Percentiles rank a stretch among this genome's conserved stretches.
Conservation (phyloP, 1,140 invertebrate genomes). For the Ips nitidus region DNA sequence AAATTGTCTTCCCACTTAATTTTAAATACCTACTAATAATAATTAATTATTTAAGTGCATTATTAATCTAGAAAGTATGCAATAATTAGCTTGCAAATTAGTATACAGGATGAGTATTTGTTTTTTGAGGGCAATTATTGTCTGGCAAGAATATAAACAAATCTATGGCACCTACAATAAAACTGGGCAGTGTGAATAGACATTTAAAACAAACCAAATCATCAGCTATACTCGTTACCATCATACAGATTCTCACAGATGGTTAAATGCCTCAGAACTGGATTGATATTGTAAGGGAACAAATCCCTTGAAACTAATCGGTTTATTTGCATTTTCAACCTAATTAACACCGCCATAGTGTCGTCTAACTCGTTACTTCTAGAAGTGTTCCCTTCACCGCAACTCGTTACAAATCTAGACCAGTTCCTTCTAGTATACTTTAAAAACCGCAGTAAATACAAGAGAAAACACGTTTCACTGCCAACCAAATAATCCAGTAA, state of each 20-base stretch:
- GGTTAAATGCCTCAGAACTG: constrained; percentile 78
- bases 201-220: background rate
- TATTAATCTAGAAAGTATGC: too few species aligned
- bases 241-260: constrained; percentile 86
- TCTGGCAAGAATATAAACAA: too few species aligned
- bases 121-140: too few species aligned
- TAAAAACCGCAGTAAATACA: constrained; percentile 82
- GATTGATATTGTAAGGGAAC: constrained; percentile 89
- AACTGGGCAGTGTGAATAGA: too few species aligned
- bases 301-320: constrained; percentile 78
- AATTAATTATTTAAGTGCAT: too few species aligned
- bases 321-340: constrained; percentile 77
- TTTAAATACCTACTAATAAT: too few species aligned
- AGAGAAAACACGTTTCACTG: constrained; percentile 87
- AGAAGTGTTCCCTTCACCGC: constrained; percentile 56
- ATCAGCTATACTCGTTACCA: constrained; percentile 71
- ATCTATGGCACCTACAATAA: too few species aligned
- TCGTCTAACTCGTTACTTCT: constrained; percentile 68
- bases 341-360: constrained; percentile 80
- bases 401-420: constrained; percentile 80
- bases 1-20: too few species aligned
- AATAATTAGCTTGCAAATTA: too few species aligned
- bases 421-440: constrained; percentile 85
- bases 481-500: constrained; percentile 85
- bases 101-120: background rate